Base-by-base conservation (phyloP, 2,888 invertebrate genomes). In the Diploptera punctata region DNA sequence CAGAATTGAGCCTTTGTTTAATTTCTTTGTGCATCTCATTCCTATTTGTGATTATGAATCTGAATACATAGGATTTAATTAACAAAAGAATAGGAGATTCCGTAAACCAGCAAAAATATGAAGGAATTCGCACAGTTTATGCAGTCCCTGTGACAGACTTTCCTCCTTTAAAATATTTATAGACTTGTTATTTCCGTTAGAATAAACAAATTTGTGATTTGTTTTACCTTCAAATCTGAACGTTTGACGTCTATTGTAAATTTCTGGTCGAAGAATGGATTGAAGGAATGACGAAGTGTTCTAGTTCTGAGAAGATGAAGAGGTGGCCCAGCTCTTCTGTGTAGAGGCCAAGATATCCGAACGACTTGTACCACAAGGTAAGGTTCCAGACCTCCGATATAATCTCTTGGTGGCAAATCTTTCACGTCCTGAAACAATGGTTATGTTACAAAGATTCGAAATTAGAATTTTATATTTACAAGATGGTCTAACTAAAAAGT, bases 321-420 rank as follows among this genome's bases (percentile, higher is more conserved):
- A 71, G 81, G 81, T 69, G 80, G 79, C n/a, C 78, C 80, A 62
- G 81, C 82, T 70, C 81, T 77, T 67, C 80, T 54, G 13, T 73
- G 69, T n/a, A 73, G 78, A 7, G 80, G 78, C 83, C 83, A 83
- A 18, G 81, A 79, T 72, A 80, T 77, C 71, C 81, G 82, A 26
- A 80, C 75, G 24, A 83, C 79, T 70, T 80, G 80, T 33, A 83
- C 71, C 68, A 79, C 76, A 38, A 83, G 81, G 76, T 82, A 82
- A 67, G 83, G 83, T 72, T 83, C 82, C 54, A 82, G 62, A 16
- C 81, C 80, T 69, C 84, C 83, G 73, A 84, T 82, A 77, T 85
- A 86, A 75, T 83, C 83, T 74, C 84, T 82, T 29, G 83, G 82
- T 3, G 84, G 84, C 74, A 85, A 81, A 70, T 83, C 82, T 61